Percentiles rank a stretch among this genome's conserved stretches.
Conservation (phyloP, 2,888 invertebrate species). For the Flabesymbios commensalis region DNA sequence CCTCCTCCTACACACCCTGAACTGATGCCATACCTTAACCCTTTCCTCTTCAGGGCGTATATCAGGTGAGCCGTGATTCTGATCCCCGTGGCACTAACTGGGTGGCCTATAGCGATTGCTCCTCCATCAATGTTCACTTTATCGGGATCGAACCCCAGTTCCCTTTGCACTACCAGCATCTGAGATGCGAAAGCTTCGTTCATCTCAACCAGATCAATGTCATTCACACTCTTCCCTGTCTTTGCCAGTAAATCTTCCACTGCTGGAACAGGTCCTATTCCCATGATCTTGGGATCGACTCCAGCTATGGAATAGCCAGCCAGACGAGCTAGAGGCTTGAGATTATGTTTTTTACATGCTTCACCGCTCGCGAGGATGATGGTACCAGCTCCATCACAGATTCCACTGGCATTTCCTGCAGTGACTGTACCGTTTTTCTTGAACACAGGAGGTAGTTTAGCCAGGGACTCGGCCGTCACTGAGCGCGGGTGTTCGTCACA, state of each 20-base stretch:
- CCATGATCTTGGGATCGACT: conserved; percentile 98
- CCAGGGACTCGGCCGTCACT: conserved; percentile 76
- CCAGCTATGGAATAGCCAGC: conserved; percentile 89
- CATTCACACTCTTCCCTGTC: conserved; percentile 77
- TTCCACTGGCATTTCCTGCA: conserved; percentile 92
- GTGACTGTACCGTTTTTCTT: conserved; percentile 93
- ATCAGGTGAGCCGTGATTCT: conserved; percentile 89
- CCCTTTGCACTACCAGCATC: conserved; percentile 88
- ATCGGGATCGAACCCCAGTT: conserved; percentile 80
- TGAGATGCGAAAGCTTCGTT: conserved; percentile 99
- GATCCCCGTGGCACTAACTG: conserved; percentile 90
- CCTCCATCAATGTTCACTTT: conserved; percentile 95
- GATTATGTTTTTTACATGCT: conserved; percentile 77
- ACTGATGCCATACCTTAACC: conserved; percentile 85
- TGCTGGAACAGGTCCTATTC: conserved; percentile 93
- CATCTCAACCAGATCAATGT: conserved; percentile 94
- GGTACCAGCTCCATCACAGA: conserved; percentile 96
- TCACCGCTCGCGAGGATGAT: conserved; percentile 89
- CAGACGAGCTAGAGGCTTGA: conserved; percentile 88
- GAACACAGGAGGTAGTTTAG: conserved; percentile 86
- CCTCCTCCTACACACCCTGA: conserved; percentile 99
- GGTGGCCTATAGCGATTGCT: conserved; percentile 96
- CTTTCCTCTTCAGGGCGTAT: conserved; percentile 85
- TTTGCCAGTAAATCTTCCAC: conserved; percentile 79
- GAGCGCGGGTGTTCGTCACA: conserved; percentile 90